These are phyloP conservation scores for Hippopotamus amphibius DNA, from an alignment of 2,113 vertebrate species.

Conservation along the genomic window DNA sequence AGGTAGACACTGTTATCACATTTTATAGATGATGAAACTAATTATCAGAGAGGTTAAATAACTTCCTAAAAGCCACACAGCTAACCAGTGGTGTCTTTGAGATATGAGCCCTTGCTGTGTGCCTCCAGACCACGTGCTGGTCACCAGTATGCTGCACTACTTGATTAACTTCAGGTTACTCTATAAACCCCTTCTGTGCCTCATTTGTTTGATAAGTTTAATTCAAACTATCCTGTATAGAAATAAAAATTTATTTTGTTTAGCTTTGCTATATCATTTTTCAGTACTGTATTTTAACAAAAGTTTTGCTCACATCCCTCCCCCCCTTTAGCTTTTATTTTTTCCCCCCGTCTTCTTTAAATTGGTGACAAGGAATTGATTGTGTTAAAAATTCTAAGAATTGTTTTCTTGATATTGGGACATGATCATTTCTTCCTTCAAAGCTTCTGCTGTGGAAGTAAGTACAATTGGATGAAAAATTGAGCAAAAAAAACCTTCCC, in stretches of 20 bases:
- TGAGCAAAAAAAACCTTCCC: not conserved
- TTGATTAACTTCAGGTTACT: not conserved
- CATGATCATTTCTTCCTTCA: not conserved
- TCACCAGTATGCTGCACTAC: not conserved
- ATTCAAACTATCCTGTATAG: not conserved
- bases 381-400: not conserved
- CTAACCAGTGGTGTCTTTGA: not conserved
- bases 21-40: not conserved
- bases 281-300: not conserved
- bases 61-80: not conserved
- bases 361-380: not conserved
- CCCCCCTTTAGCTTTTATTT: not conserved
- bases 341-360: not conserved
- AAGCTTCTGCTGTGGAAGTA: not conserved
- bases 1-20: not conserved
- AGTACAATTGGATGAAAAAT: not conserved
- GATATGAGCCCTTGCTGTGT: not conserved
- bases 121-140: not conserved
- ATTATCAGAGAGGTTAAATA: slow-evolving; percentile 20
- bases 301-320: not conserved
- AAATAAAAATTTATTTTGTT: not conserved
- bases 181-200: not conserved
- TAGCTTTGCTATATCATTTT: not conserved
- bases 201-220: not conserved
- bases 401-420: not conserved